A percentile compares a stretch with the other conserved stretches of the same genome.
These are phyloP conservation scores for Coreoperca whiteheadi DNA, from an alignment of 2,113 vertebrate species.

Conservation along the genomic window DNA sequence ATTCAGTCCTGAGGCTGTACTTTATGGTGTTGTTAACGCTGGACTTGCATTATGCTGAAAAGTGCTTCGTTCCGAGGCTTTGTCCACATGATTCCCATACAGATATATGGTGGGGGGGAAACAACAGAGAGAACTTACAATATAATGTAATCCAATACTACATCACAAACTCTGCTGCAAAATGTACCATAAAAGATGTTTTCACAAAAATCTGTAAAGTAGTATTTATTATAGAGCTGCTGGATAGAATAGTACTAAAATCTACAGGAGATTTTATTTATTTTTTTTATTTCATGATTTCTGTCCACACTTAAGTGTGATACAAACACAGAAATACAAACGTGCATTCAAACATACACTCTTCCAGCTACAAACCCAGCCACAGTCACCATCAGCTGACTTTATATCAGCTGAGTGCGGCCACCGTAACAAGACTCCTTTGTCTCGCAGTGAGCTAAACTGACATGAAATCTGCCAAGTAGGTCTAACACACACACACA, in stretches of 20 bases:
- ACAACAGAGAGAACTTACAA: neutral
- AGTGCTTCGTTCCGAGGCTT: neutral
- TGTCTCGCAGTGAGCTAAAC: constrained; percentile 59
- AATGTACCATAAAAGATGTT: too few species aligned
- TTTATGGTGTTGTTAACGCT: too few species aligned
- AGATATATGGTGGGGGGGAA: neutral
- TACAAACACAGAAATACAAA: constrained; percentile 17
- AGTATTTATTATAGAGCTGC: neutral
- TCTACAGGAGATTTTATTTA: neutral
- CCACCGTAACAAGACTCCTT: constrained; percentile 69
- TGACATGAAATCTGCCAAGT: constrained; percentile 66
- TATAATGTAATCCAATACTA: neutral
- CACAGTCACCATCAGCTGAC: constrained; percentile 71
- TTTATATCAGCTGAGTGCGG: constrained; percentile 69
- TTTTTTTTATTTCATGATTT: neutral
- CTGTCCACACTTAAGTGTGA: constrained; percentile 11
- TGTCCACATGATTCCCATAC: neutral
- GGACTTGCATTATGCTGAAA: neutral
- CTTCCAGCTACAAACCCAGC: constrained; percentile 36
- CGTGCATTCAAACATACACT: constrained; percentile 19
- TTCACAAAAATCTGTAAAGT: neutral
- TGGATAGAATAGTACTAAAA: neutral
- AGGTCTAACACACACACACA: constrained; percentile 9
- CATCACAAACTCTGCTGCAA: neutral
- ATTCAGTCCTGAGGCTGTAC: neutral